phyloP scores from a whole-genome alignment of 1,140 invertebrate species.

The Sminthurinus signatus region DNA sequence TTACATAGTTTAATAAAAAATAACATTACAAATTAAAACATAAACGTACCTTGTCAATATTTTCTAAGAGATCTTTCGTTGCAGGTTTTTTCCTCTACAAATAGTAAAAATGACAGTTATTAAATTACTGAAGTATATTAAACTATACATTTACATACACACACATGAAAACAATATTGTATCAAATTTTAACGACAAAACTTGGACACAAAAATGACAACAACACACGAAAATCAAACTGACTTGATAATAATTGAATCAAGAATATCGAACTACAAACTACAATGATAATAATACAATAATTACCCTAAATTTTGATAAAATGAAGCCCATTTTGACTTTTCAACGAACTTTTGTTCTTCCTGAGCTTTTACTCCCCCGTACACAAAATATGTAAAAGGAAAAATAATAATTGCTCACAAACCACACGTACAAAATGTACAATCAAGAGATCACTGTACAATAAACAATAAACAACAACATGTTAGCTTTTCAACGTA shows the following conservation, averaged over 20 bases:
- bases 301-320: slow-evolving; percentile 41
- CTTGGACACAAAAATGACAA: background rate
- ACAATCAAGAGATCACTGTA: background rate
- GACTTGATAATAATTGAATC: too few species aligned
- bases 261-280: background rate
- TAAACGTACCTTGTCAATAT: slow-evolving; percentile 57
- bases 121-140: background rate
- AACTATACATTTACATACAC: too few species aligned
- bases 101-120: slow-evolving; percentile 35
- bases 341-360: too few species aligned
- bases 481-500: too few species aligned
- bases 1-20: slow-evolving; percentile 23
- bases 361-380: too few species aligned
- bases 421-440: too few species aligned
- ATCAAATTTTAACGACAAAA: background rate
- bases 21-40: slow-evolving; percentile 15
- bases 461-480: background rate
- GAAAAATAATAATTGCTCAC: too few species aligned
- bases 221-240: background rate
- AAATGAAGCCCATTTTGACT: slow-evolving; percentile 39
- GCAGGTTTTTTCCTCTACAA: slow-evolving; percentile 76
- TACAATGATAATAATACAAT: background rate
- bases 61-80: slow-evolving; percentile 61
- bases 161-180: too few species aligned
- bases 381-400: too few species aligned